phyloP scores from a whole-genome alignment of 2,888 invertebrate genomes.

The Drosophila birchii region DNA sequence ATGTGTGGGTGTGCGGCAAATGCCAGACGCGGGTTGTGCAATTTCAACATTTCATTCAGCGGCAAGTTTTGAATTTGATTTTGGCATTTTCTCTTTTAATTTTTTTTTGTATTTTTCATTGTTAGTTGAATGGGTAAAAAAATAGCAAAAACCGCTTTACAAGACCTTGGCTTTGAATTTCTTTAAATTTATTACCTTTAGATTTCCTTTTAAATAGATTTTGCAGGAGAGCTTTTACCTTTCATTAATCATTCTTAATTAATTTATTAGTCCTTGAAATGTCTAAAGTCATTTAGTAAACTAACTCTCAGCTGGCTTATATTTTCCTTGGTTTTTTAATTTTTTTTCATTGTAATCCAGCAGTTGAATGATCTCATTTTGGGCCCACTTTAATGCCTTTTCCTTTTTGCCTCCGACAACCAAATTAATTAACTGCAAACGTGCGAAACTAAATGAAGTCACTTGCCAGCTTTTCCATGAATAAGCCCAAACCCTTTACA shows the following conservation, averaged over 20 bases:
- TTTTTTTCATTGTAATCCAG: neutral
- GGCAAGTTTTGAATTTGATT: conserved; percentile 69
- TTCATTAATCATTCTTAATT: neutral
- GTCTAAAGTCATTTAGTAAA: neutral
- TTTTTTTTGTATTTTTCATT: conserved; percentile 24
- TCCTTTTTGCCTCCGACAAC: conserved; percentile 6
- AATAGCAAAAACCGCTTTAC: neutral
- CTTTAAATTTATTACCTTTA: conserved; percentile 7
- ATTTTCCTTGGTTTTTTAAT: neutral
- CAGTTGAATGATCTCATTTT: conserved; percentile 10
- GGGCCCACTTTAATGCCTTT: conserved; percentile 6
- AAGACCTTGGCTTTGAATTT: conserved; percentile 10
- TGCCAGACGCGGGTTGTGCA: conserved; percentile 45
- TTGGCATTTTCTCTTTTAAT: conserved; percentile 37
- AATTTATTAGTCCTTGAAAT: neutral
- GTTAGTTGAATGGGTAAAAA: conserved; percentile 12
- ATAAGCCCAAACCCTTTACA: conserved; percentile 51
- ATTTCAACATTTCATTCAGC: conserved; percentile 77
- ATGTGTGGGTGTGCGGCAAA: neutral
- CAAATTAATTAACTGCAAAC: conserved; percentile 73
- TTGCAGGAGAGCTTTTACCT: neutral
- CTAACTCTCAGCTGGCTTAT: too few relatives aligned
- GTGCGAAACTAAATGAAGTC: conserved; percentile 70
- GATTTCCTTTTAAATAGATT: neutral
- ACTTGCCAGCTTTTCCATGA: conserved; percentile 47